Evolutionary conservation across 2,888 invertebrate species (phyloP), one percentile per base, ranked within the genome.

Genomic region (Lissonota sp.): DNA sequence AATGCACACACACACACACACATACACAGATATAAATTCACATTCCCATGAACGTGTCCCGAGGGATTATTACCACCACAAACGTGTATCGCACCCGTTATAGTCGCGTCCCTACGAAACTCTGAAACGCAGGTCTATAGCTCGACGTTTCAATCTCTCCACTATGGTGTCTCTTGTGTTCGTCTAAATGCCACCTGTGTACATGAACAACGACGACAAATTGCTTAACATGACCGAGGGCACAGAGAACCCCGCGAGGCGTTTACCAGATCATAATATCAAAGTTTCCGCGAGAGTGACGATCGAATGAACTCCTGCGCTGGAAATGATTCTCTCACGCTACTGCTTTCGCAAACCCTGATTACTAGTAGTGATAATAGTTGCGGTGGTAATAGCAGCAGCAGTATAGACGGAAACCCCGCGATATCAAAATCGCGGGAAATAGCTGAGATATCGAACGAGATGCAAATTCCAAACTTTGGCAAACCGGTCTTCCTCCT

Each of bases 211-310:
- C 70, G 46, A 71, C 71, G 75, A 75, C 71, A 69, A 79, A 79
- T 79, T 75, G 67, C 62, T 79, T 69, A 58, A 79, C 67, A 71
- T 71, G 62, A 42, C 62, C 42, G 63, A 16, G 58, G 64, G 60
- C 62, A 51, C 62, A 37, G 51, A 70, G 53, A 51, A 26, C n/a
- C 57, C 57, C 57, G 26, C 53, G 44, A 57, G 42, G 63, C 57
- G 78, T 79, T 82, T 67, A 64, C 51, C 67, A 46, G 49, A 62
- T 72, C 79, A 75, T 64, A 71, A 72, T 75, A 70, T 71, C 55
- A 53, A 69, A 81, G 66, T 70, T 74, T 26, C 26, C 26, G 26
- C 62, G 62, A 37, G 37, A 63, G 40, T 49, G 73, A 16, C 16
- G 16, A 42, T 39, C 51, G 14, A 64, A 26, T 58, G 14, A 26